Percentiles rank a stretch among this genome's conserved stretches.
Evolutionary conservation across 2,888 invertebrate species (phyloP).

Genomic region (Tribolium freemani): DNA sequence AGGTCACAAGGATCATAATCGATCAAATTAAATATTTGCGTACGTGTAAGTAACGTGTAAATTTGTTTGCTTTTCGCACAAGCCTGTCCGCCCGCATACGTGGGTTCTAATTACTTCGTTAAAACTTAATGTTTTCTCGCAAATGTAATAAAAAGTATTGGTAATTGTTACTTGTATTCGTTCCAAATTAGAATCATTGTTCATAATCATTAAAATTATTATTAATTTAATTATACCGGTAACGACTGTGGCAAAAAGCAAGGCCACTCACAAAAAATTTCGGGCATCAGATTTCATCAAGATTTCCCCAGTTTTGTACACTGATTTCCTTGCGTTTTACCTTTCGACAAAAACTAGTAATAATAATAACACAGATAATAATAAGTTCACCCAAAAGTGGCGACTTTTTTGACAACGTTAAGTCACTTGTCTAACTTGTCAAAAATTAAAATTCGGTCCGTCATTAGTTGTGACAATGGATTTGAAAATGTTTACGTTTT

Average conservation of each 20-base stretch:
- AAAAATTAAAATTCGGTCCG: neutral
- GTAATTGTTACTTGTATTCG: too few relatives aligned
- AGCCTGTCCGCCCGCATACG: neutral
- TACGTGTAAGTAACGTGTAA: neutral
- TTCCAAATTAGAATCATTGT: too few relatives aligned
- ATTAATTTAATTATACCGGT: neutral
- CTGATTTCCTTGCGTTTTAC: too few relatives aligned
- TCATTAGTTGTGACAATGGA: neutral
- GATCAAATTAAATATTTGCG: neutral
- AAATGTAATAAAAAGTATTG: neutral
- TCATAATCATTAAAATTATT: too few relatives aligned
- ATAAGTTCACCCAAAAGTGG: too few relatives aligned
- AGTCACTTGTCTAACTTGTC: neutral
- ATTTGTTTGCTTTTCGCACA: neutral
- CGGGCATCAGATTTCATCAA: too few relatives aligned
- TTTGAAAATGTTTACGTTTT: neutral
- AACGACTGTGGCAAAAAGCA: neutral
- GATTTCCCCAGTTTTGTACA: too few relatives aligned
- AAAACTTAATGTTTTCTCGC: neutral
- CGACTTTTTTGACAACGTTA: neutral
- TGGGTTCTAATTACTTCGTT: neutral
- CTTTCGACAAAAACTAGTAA: too few relatives aligned
- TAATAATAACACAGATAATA: too few relatives aligned
- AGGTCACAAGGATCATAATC: neutral
- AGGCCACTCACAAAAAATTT: too few relatives aligned